Percentiles rank a stretch among this genome's conserved stretches.
Evolutionary conservation across 1,140 invertebrate genomes (phyloP).

Genomic region (Elysia chlorotica): DNA sequence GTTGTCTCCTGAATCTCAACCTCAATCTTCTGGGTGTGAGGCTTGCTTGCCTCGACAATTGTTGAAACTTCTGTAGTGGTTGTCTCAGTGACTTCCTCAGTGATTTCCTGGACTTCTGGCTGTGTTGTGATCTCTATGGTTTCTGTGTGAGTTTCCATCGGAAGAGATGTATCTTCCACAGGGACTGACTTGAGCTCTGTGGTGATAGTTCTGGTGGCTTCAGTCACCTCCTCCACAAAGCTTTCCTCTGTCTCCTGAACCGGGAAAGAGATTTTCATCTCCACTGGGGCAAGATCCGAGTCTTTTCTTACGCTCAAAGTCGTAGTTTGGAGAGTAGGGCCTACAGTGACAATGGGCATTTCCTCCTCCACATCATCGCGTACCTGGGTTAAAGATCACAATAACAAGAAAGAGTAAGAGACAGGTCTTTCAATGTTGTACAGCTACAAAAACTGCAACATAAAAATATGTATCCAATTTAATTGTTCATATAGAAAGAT

Average conservation of each 20-base stretch:
- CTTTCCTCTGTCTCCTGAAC: conserved; percentile 31
- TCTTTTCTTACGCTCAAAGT: conserved; percentile 37
- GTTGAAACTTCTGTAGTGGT: conserved; percentile 24
- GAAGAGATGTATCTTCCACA: conserved; percentile 21
- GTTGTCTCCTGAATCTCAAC: conserved; percentile 49
- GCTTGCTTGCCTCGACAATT: conserved; percentile 22
- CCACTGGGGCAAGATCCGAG: conserved; percentile 38
- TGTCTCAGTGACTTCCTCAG: conserved; percentile 30
- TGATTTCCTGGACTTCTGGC: conserved; percentile 37
- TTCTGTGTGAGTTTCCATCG: conserved; percentile 42
- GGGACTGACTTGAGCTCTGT: conserved; percentile 34
- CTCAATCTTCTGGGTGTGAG: conserved; percentile 46
- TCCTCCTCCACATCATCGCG: conserved; percentile 36
- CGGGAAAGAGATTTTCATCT: conserved; percentile 40
- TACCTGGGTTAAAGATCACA: too few species aligned
- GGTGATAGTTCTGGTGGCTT: conserved; percentile 39
- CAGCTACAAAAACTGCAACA: too few species aligned
- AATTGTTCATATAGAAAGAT: too few species aligned
- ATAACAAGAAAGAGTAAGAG: too few species aligned
- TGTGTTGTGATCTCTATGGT: conserved; percentile 49
- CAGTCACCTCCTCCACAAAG: conserved; percentile 37
- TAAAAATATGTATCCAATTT: too few species aligned
- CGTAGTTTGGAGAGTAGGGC: conserved; percentile 37
- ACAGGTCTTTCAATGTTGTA: too few species aligned
- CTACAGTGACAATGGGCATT: conserved; percentile 38